These are phyloP conservation scores for Ceratina calcarata DNA, from an alignment of 1,140 invertebrate genomes.

Conservation along the genomic window DNA sequence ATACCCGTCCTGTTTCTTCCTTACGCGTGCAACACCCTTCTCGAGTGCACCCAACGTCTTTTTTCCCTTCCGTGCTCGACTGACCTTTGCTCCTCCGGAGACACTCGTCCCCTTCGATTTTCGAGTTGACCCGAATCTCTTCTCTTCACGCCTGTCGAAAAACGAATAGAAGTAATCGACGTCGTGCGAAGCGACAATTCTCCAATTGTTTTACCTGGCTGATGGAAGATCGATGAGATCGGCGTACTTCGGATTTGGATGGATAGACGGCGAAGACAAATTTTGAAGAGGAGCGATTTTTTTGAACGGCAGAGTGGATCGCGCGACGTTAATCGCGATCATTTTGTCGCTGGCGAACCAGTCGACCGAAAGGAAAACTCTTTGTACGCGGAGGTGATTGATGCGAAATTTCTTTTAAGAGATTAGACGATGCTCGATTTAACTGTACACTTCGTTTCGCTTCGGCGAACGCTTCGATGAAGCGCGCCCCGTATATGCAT, in stretches of 20 bases:
- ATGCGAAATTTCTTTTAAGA: constrained; percentile 65
- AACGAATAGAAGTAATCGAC: too few relatives aligned
- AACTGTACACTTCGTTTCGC: constrained; percentile 67
- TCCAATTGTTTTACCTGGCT: too few relatives aligned
- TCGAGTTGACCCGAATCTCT: too few relatives aligned
- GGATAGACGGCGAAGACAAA: too few relatives aligned
- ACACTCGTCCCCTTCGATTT: too few relatives aligned
- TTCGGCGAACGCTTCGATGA: constrained; percentile 38
- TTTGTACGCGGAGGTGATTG: constrained; percentile 61
- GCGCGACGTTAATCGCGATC: constrained; percentile 20
- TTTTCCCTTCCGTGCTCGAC: not conserved
- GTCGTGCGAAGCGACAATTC: too few relatives aligned
- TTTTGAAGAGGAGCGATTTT: too few relatives aligned
- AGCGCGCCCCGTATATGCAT: not conserved
- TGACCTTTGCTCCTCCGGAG: too few relatives aligned
- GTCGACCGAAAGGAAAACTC: constrained; percentile 60
- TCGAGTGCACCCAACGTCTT: not conserved
- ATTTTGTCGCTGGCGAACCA: constrained; percentile 45
- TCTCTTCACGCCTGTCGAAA: too few relatives aligned
- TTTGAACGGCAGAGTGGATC: not conserved
- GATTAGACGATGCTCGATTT: constrained; percentile 71
- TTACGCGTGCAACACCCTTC: not conserved
- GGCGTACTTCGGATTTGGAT: too few relatives aligned
- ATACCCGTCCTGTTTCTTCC: constrained; percentile 3
- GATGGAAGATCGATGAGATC: too few relatives aligned